These are phyloP conservation scores for Cercopithecus mona DNA, from an alignment of 2,113 vertebrate genomes.

Conservation along the genomic window DNA sequence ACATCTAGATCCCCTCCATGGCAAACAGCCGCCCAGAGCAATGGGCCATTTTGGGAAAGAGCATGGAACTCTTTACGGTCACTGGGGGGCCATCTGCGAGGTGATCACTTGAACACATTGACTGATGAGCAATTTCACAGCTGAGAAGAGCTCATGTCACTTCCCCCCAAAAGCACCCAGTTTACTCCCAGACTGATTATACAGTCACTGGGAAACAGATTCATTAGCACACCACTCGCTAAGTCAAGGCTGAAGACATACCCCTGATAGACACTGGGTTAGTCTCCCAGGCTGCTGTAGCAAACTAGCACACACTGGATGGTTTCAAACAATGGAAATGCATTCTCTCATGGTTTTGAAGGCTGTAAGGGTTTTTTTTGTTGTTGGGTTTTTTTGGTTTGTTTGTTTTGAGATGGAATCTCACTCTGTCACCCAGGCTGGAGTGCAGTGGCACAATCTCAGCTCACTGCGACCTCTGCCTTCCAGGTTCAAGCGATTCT, in stretches of 20 bases:
- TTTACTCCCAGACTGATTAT: background rate
- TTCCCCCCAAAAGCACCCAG: constrained; percentile 28
- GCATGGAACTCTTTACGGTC: constrained; percentile 61
- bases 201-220: background rate
- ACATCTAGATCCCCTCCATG: background rate
- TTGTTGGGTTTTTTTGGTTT: too few species aligned
- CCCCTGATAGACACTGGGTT: background rate
- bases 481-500: too few species aligned
- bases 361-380: too few species aligned
- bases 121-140: constrained; percentile 69
- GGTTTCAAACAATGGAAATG: background rate
- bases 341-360: rapidly evolving
- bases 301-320: rapidly evolving
- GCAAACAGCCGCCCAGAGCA: background rate
- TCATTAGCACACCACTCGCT: background rate
- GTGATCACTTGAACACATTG: background rate
- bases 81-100: constrained; percentile 21
- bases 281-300: background rate
- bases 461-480: too few species aligned
- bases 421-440: too few species aligned
- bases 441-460: too few species aligned
- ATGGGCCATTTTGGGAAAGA: background rate
- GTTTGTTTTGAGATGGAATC: too few species aligned
- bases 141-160: constrained; percentile 25
- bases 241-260: background rate